Evolutionary conservation across 2,797 vertebrate species (phyloP), one percentile per base, ranked within the genome.

Genomic region (Anas capensis): DNA sequence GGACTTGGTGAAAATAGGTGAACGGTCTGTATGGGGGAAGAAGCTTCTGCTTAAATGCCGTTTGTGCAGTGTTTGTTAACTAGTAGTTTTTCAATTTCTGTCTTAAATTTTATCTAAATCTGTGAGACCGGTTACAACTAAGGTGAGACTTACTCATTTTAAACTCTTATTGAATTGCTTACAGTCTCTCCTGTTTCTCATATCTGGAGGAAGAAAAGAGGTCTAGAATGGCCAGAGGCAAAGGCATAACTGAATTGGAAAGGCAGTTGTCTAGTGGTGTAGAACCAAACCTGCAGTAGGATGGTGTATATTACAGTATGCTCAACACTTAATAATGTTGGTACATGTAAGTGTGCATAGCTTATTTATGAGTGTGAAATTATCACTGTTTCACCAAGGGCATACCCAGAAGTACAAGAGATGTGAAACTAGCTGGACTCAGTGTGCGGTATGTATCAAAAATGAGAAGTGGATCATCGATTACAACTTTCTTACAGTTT

Each of bases 381-480:
- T 34, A 29, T 8, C 7, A 26, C 46, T 60, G 3, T 84, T 76
- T 86, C 18, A 73, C 33, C 20, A 53, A n/a, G 36, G 73, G 29
- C n/a, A 34, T 6, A 42, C 8, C 3, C 24, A 26, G 9, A 69
- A 10, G 10, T 33, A 5, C 42, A n/a, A 54, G 42, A 86, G 11
- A 60, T 34, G 3, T 34, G 33, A 70, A 49, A 33, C 27, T 62
- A 62, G 27, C 14, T 60, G 51, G 6, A 66, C 27, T 71, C 61
- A 38, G 3, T 0, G 0, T 83, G 11, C 31, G 4, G 5, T 78
- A 17, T 20, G 3, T 51, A n/a, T 69, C 0, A 3, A 82, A 42
- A 24, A 46, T 29, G 20, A 80, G 60, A 73, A 83, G 49, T 54
- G 10, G 26, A 49, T 58, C 0, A 1, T 5, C 36, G 5, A 64